These are phyloP conservation scores for Porites divaricata DNA, from an alignment of 92 coral and sea anemone genomes.

Conservation along the genomic window DNA sequence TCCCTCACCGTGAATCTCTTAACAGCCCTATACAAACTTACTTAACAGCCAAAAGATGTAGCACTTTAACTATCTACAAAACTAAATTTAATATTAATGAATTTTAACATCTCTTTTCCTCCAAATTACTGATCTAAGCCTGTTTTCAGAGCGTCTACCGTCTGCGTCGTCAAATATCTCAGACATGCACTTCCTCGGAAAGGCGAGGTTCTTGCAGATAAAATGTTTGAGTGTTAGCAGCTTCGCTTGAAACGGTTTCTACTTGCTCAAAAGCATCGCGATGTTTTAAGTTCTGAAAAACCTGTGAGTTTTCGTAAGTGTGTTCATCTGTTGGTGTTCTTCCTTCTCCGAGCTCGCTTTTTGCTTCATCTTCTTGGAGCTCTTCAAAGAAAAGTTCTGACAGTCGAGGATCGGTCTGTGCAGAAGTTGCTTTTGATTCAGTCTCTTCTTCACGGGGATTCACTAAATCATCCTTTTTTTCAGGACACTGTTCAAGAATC, in stretches of 20 bases:
- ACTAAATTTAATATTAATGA: no score
- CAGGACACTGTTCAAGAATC: background rate
- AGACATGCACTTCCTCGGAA: slow-evolving; percentile 17
- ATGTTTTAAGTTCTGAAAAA: background rate
- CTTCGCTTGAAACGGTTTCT: background rate
- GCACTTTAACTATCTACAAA: background rate
- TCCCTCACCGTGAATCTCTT: no score
- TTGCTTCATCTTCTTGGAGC: slow-evolving; percentile 8
- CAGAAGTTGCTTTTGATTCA: background rate
- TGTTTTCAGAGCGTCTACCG: background rate
- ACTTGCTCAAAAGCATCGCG: background rate
- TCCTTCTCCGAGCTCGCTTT: background rate
- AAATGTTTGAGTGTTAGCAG: slow-evolving; percentile 1
- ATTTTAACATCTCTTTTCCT: background rate
- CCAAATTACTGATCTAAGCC: no score
- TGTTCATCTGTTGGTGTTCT: background rate
- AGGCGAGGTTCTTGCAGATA: slow-evolving; percentile 10
- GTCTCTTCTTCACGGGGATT: background rate
- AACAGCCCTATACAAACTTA: no score
- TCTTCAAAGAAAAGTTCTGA: slow-evolving; percentile 4
- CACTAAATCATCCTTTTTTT: background rate
- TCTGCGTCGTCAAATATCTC: background rate
- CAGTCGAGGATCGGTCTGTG: background rate
- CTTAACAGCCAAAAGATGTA: no score
- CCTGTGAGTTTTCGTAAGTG: slow-evolving; percentile 22